Percentiles rank a stretch among this genome's conserved stretches.
phyloP scores from a whole-genome alignment of 2,113 vertebrate genomes.

The Equus przewalskii region DNA sequence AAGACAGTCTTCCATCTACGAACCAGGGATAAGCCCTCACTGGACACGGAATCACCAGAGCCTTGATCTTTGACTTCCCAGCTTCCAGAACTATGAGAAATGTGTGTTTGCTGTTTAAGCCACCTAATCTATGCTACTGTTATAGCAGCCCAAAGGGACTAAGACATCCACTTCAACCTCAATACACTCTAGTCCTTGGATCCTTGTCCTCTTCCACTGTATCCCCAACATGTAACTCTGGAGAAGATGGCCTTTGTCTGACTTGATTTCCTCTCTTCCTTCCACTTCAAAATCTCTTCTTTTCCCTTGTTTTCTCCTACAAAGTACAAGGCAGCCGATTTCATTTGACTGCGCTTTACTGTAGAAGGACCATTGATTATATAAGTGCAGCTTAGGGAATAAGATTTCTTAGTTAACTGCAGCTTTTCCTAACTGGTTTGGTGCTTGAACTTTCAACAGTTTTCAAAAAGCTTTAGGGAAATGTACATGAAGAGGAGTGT shows the following conservation, averaged over 20 bases:
- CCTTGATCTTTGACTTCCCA: not conserved
- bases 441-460: conserved; percentile 36
- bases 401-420: conserved; percentile 67
- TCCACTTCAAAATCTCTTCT: not conserved
- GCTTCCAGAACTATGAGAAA: not conserved
- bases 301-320: not conserved
- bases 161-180: not conserved
- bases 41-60: not conserved
- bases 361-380: conserved; percentile 42
- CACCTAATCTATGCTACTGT: not conserved
- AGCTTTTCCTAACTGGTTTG: not conserved
- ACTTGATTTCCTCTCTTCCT: not conserved
- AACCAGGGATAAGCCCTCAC: not conserved
- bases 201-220: too few relatives aligned
- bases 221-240: fast-evolving
- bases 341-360: not conserved
- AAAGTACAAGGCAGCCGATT: not conserved
- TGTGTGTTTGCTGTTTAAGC: not conserved
- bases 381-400: conserved; percentile 45
- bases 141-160: not conserved
- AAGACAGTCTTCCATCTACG: not conserved
- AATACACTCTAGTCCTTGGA: not conserved
- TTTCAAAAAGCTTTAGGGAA: conserved; percentile 47
- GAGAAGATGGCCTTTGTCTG: not conserved
- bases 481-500: not conserved